Evolutionary conservation across 2,113 vertebrate species (phyloP).

Genomic region (Lepus timidus): DNA sequence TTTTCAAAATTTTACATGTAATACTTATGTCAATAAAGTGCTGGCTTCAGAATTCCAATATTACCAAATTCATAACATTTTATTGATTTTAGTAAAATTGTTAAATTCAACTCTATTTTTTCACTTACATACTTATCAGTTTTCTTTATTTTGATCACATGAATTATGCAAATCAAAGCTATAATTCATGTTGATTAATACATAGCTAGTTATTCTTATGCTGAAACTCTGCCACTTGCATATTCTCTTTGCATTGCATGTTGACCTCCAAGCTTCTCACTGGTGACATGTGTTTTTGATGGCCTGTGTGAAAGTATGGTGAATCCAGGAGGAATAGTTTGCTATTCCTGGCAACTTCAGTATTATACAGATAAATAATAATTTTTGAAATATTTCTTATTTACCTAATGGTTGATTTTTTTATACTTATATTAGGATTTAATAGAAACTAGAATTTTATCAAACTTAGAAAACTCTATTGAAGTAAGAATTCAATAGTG

Average conservation of each 20-base stretch:
- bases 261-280: not conserved
- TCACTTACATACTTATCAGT: not conserved
- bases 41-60: conserved; percentile 11
- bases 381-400: conserved; percentile 2
- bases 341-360: not conserved
- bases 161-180: not conserved
- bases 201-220: not conserved
- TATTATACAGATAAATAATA: not conserved
- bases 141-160: conserved; percentile 29
- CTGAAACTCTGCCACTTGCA: not conserved
- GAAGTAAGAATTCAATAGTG: not conserved
- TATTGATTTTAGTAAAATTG: conserved; percentile 3
- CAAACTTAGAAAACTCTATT: not conserved
- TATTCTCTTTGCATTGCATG: not conserved
- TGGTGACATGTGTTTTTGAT: not conserved
- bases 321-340: not conserved
- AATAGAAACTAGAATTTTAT: not conserved
- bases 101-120: not conserved
- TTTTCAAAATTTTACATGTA: conserved; percentile 13
- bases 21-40: conserved; percentile 1
- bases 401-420: not conserved
- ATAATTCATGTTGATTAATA: not conserved
- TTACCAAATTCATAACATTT: not conserved
- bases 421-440: not conserved
- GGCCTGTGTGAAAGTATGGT: not conserved